phyloP scores from a whole-genome alignment of 1,140 invertebrate species.

The Melipona quadrifasciata region DNA sequence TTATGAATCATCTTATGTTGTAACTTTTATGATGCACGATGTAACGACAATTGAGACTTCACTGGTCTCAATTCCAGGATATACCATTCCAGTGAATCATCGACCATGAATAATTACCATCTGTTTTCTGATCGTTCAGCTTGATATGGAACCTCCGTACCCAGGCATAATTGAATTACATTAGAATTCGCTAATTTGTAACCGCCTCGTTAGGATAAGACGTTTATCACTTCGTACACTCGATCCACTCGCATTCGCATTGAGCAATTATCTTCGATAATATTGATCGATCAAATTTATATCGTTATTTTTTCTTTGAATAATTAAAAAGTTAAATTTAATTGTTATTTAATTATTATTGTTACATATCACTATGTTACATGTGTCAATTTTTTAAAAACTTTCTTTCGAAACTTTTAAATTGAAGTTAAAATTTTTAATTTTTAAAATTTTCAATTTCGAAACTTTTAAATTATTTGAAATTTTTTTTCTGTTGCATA shows the following conservation, averaged over 20 bases:
- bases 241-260: not conserved
- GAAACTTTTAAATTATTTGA: not conserved
- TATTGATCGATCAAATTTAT: too few species aligned
- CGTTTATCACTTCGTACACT: not conserved
- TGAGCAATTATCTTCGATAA: not conserved
- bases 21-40: not conserved
- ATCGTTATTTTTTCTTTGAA: too few species aligned
- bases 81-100: conserved; percentile 62
- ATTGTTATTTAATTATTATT: not conserved
- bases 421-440: too few species aligned
- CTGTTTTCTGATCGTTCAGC: conserved; percentile 38
- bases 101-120: conserved; percentile 55
- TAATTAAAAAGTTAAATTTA: not conserved
- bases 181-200: conserved; percentile 39
- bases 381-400: not conserved
- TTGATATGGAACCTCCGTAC: conserved; percentile 31
- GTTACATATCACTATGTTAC: not conserved
- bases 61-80: conserved; percentile 49
- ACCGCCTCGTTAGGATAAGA: conserved; percentile 12
- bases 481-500: not conserved
- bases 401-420: not conserved
- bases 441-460: too few species aligned
- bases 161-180: conserved; percentile 32
- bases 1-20: too few species aligned
- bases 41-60: conserved; percentile 9